Evolutionary conservation across 2,797 vertebrate species (phyloP).

Genomic region (Crax fasciolata): DNA sequence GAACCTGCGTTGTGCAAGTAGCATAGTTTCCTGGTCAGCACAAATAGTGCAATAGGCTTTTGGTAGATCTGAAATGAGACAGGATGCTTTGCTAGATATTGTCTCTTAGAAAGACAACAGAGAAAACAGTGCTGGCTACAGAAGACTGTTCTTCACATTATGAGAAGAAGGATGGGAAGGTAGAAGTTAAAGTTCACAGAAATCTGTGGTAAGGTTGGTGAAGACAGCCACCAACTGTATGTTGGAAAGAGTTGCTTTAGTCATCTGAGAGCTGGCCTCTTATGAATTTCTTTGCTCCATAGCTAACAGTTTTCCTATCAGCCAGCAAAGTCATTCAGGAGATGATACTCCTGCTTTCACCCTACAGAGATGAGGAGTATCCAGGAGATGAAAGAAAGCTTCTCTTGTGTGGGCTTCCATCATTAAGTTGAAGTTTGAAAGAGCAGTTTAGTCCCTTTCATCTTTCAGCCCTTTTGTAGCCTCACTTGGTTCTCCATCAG

Average conservation of each 20-base stretch:
- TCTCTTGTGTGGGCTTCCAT: neutral
- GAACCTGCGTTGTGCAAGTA: neutral
- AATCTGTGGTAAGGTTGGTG: neutral
- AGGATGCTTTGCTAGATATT: neutral
- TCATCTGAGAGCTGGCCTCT: neutral
- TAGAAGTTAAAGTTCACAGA: neutral
- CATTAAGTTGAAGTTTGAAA: neutral
- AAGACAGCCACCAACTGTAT: neutral
- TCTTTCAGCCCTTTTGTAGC: neutral
- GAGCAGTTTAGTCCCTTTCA: neutral
- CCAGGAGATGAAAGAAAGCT: neutral
- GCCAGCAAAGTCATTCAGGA: neutral
- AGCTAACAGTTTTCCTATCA: neutral
- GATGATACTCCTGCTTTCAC: neutral
- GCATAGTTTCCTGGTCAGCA: neutral
- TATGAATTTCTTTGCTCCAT: neutral
- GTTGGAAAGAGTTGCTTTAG: neutral
- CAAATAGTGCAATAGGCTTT: neutral
- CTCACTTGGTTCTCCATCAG: neutral
- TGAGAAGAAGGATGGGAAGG: neutral
- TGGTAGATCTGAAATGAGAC: neutral
- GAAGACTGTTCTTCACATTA: neutral
- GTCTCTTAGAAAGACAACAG: neutral
- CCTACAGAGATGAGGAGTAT: neutral
- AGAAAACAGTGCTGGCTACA: neutral